These are phyloP conservation scores for Radopholus similis DNA, from an alignment of 1,140 invertebrate species.

Conservation along the genomic window DNA sequence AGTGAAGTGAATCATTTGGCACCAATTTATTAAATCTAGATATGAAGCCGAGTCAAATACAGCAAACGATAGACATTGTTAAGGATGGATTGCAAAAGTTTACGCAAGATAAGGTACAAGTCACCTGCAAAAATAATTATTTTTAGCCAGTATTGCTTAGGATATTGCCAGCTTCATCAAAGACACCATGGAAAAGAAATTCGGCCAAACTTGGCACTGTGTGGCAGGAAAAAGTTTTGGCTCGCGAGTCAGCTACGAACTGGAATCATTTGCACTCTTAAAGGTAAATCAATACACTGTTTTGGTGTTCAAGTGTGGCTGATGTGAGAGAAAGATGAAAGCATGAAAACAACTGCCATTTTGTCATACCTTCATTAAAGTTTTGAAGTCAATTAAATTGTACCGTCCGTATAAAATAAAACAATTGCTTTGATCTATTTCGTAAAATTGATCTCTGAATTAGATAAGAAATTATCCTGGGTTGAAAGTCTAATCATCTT, in stretches of 20 bases:
- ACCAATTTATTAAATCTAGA: not conserved
- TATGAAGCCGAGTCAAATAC: constrained; percentile 8
- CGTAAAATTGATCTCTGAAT: too few relatives aligned
- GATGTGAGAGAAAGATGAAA: not conserved
- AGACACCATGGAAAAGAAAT: constrained; percentile 44
- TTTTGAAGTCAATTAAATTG: too few relatives aligned
- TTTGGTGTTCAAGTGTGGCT: constrained; percentile 22
- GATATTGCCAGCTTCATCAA: constrained; percentile 49
- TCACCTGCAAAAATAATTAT: not conserved
- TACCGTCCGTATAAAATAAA: too few relatives aligned
- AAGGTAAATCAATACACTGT: constrained; percentile 28
- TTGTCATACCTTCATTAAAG: too few relatives aligned
- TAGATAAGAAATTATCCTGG: too few relatives aligned
- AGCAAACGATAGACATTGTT: constrained; percentile 23
- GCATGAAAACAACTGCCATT: too few relatives aligned
- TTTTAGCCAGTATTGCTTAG: constrained; percentile 15
- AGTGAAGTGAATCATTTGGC: not conserved
- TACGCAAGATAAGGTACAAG: constrained; percentile 18
- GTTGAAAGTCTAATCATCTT: too few relatives aligned
- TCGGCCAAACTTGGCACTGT: constrained; percentile 48
- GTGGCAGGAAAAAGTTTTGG: constrained; percentile 52
- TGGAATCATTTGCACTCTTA: constrained; percentile 46
- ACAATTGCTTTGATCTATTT: too few relatives aligned
- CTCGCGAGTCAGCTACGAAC: constrained; percentile 47
- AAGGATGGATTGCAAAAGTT: constrained; percentile 14